Evolutionary conservation across 2,888 invertebrate species (phyloP).

Genomic region (Chirona hameri): DNA sequence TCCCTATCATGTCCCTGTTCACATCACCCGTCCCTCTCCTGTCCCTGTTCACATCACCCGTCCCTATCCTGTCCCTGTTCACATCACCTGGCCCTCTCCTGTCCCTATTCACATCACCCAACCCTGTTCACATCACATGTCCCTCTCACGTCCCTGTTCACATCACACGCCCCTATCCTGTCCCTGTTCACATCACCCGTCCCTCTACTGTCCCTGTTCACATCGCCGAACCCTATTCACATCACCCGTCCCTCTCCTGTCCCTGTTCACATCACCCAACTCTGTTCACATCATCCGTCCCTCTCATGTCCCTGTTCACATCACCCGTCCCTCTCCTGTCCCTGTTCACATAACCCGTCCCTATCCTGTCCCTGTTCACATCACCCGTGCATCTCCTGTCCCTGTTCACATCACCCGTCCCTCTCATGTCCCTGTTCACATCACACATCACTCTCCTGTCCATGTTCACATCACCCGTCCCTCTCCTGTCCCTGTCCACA

Average conservation of each 20-base stretch:
- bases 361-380: not conserved
- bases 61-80: not conserved
- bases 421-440: not conserved
- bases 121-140: too few species aligned
- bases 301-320: not conserved
- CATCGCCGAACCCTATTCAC: not conserved
- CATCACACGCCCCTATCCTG: too few species aligned
- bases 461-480: not conserved
- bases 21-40: too few species aligned
- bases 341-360: not conserved
- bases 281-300: not conserved
- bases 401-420: not conserved
- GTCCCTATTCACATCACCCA: not conserved
- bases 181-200: not conserved
- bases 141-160: not conserved
- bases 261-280: not conserved
- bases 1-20: not conserved
- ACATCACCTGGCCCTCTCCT: constrained; percentile 62
- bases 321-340: too few species aligned
- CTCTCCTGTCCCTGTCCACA: not conserved
- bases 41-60: not conserved
- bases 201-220: not conserved
- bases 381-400: too few species aligned
- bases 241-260: not conserved
- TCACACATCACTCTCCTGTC: too few species aligned